phyloP scores from a whole-genome alignment of 30 jellyfish, hydroid and myxozoan genomes.

The Morbakka virulenta region DNA sequence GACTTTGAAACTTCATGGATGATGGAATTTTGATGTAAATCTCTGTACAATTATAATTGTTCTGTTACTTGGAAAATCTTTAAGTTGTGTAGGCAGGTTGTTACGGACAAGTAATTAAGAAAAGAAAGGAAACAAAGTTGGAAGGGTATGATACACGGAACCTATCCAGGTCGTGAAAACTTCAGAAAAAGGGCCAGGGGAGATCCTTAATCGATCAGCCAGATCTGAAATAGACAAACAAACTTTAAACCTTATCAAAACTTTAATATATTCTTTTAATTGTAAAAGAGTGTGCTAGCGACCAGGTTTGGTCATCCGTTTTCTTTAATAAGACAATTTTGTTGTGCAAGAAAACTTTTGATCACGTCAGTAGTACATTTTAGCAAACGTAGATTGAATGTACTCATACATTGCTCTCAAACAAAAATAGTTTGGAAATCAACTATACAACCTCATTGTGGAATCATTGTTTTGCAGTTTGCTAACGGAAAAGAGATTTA shows the following conservation, averaged over 20 bases:
- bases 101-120: slow-evolving; percentile 17
- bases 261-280: slow-evolving; percentile 6
- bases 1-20: slow-evolving; percentile 19
- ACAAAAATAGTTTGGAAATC: too few relatives aligned
- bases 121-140: slow-evolving; percentile 28
- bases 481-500: too few relatives aligned
- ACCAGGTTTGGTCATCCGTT: neutral
- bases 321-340: neutral
- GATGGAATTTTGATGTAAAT: slow-evolving; percentile 41
- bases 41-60: slow-evolving; percentile 53
- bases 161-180: neutral
- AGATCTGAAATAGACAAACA: slow-evolving; percentile 22
- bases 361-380: too few relatives aligned
- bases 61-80: slow-evolving; percentile 33
- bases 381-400: too few relatives aligned
- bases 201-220: slow-evolving; percentile 13
- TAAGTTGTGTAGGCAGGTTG: slow-evolving; percentile 32
- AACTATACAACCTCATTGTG: too few relatives aligned
- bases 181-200: slow-evolving; percentile 26
- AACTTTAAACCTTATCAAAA: slow-evolving; percentile 22
- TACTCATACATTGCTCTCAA: too few relatives aligned
- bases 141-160: slow-evolving; percentile 27
- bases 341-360: too few relatives aligned
- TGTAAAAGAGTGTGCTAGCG: slow-evolving; percentile 1
- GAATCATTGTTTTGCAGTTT: too few relatives aligned